Evolutionary conservation across 1,140 invertebrate species (phyloP), one percentile per base, ranked within the genome.

Genomic region (Drosophila pseudoobscura): DNA sequence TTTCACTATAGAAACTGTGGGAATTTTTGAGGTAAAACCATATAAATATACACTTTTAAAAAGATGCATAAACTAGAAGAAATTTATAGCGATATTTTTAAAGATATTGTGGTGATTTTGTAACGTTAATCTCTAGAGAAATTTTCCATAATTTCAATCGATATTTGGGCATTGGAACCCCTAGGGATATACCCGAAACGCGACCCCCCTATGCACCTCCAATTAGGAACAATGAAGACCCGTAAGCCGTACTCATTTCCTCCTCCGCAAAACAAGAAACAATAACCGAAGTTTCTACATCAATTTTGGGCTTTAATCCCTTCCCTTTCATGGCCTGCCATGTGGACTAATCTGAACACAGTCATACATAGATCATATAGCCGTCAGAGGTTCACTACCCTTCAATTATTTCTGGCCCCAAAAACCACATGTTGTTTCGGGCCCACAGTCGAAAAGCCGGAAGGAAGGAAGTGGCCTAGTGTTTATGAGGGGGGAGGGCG

Each of bases 401-500:
- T 62, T 69, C 65, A 69, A 71, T 71, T 71, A 71, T 65, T 53
- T 71, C 61, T 71, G 71, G 26, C 54, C 54, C 35, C 55, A 29
- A 56, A 44, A 43, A 22, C 17, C 44, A 49, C 17, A 47, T 61
- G 20, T 44, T 60, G 35, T 57, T 61, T 35, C 24, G 24, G n/a
- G 4, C 56, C 31, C 62, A 43, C 24, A 58, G 43, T 41, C 44
- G 20, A 11, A 55, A 51, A 15, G 39, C 52, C 52, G 59, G 65
- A 56, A 69, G 65, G 59, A 69, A 63, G 65, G 59, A 69, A 73
- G 29, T 43, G 29, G 31, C 35, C 47, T 43, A 43, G 71, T 62
- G 51, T 62, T 49, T 60, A 49, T 39, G n/a, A 53, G 29, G 41
- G 50, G 8, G 43, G 17, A 47, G 47, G 31, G 31, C 9, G 31